Evolutionary conservation across 2,797 vertebrate genomes (phyloP).

Genomic region (Pangasius larnaudii): DNA sequence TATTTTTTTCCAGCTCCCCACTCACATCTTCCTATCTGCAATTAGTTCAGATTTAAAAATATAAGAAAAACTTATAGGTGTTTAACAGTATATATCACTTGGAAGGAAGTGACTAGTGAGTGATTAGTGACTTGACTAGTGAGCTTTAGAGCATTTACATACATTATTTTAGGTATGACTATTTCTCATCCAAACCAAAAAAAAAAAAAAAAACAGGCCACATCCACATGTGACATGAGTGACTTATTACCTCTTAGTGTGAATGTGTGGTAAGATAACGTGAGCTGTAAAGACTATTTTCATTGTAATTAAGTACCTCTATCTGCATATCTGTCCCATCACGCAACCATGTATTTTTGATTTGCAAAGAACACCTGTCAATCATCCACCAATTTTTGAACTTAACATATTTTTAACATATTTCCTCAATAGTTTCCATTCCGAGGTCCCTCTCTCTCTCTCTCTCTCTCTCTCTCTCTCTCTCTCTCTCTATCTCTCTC

Average conservation of each 20-base stretch:
- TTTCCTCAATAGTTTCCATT: slow-evolving; percentile 28
- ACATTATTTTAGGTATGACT: background rate
- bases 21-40: background rate
- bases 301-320: slow-evolving; percentile 67
- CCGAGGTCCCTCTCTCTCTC: slow-evolving; percentile 20
- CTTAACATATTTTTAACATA: too few relatives aligned
- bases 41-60: background rate
- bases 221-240: background rate
- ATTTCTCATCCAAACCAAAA: background rate
- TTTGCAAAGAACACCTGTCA: slow-evolving; percentile 54
- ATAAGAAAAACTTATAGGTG: background rate
- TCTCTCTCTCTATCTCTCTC: slow-evolving; percentile 13
- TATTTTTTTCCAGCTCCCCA: background rate
- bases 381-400: slow-evolving; percentile 37
- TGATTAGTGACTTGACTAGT: too few relatives aligned
- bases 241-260: background rate
- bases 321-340: slow-evolving; percentile 65
- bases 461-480: slow-evolving; percentile 1
- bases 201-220: background rate
- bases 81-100: background rate
- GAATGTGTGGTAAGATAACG: background rate
- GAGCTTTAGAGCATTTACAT: background rate
- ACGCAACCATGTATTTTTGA: slow-evolving; percentile 57
- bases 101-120: too few relatives aligned
- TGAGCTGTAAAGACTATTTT: background rate